A percentile compares a stretch with the other conserved stretches of the same genome.
phyloP scores from a whole-genome alignment of 2,888 invertebrate genomes.

The Deilephila porcellus region DNA sequence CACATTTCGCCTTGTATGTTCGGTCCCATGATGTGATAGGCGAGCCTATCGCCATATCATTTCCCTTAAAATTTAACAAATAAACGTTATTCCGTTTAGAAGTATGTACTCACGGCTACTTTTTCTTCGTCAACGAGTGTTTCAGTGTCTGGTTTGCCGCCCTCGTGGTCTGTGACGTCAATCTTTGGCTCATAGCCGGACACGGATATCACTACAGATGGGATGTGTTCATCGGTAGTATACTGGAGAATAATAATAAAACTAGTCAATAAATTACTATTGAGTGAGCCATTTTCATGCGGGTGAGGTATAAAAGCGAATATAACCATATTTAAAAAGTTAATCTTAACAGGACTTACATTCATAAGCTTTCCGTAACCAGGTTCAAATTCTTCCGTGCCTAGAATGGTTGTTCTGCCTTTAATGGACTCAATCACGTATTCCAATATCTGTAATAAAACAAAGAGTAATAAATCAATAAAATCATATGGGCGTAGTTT shows the following conservation, averaged over 20 bases:
- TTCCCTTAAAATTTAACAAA: neutral
- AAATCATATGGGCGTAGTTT: no score
- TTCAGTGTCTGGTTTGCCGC: slow-evolving; percentile 40
- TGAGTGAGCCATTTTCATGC: no score
- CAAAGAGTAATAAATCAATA: neutral
- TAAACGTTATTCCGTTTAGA: no score
- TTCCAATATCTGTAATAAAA: slow-evolving; percentile 51
- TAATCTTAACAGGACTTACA: slow-evolving; percentile 45
- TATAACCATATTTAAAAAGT: neutral
- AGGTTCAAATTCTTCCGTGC: slow-evolving; percentile 37
- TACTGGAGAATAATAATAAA: neutral
- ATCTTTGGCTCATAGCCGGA: slow-evolving; percentile 49
- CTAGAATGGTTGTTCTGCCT: slow-evolving; percentile 43
- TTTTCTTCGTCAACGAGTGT: slow-evolving; percentile 41
- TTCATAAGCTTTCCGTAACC: slow-evolving; percentile 43
- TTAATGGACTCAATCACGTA: slow-evolving; percentile 53
- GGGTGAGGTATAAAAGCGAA: no score
- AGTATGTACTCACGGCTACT: slow-evolving; percentile 48
- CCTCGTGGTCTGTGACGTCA: slow-evolving; percentile 49
- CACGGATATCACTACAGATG: slow-evolving; percentile 50
- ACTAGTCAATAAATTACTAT: neutral
- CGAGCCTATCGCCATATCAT: no score
- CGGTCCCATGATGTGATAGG: no score
- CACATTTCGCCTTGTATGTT: no score
- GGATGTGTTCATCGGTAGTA: slow-evolving; percentile 8